phyloP scores from a whole-genome alignment of 2,888 invertebrate species.

The Odontomyia ornata region DNA sequence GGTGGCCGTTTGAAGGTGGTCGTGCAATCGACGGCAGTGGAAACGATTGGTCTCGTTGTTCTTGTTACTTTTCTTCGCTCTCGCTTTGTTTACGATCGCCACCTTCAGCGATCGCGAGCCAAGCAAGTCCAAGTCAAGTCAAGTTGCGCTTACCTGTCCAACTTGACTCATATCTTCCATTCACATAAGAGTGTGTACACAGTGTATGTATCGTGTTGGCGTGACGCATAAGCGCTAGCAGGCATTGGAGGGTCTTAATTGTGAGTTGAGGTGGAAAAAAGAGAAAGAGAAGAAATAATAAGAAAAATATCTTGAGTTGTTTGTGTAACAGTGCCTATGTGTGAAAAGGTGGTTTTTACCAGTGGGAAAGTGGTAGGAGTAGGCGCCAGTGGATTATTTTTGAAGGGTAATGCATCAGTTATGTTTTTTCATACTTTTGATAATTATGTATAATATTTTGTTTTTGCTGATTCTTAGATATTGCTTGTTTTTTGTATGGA shows the following conservation, averaged over 20 bases:
- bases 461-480: too few relatives aligned
- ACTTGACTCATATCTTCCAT: slow-evolving; percentile 33
- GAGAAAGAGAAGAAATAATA: slow-evolving; percentile 17
- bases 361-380: neutral
- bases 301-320: slow-evolving; percentile 10
- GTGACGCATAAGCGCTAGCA: slow-evolving; percentile 17
- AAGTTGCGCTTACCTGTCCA: slow-evolving; percentile 32
- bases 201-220: neutral
- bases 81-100: neutral
- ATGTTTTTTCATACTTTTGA: too few relatives aligned
- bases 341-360: neutral
- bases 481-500: too few relatives aligned
- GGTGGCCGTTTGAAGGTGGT: too few relatives aligned
- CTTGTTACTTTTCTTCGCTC: neutral
- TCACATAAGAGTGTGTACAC: neutral
- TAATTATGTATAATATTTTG: too few relatives aligned
- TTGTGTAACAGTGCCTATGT: neutral
- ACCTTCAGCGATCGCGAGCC: neutral
- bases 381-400: neutral
- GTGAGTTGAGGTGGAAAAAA: neutral
- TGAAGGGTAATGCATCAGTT: too few relatives aligned
- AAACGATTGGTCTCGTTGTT: neutral
- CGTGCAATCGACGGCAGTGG: neutral
- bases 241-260: neutral
- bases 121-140: neutral